Conservation (phyloP, 1,140 invertebrate genomes). For the Megalopta genalis region DNA sequence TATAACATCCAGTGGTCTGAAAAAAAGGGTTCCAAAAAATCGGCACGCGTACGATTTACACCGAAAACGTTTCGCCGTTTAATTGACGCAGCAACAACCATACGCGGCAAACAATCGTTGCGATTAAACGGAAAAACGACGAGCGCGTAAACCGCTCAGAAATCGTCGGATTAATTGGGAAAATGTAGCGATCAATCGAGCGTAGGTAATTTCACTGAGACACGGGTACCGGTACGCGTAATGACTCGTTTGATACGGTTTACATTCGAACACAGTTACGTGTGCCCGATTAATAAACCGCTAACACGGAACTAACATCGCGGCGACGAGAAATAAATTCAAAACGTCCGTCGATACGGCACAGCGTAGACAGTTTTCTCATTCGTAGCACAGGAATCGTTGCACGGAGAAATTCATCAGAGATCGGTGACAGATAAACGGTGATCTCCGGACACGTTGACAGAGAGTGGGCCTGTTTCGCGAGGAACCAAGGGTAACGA, state of each 20-base stretch:
- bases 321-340: constrained; percentile 15
- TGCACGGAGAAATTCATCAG: constrained; percentile 6
- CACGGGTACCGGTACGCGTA: constrained; percentile 39
- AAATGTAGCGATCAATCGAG: constrained; percentile 67
- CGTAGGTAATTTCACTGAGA: constrained; percentile 65
- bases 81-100: constrained; percentile 24
- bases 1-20: neutral
- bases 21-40: neutral
- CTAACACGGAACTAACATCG: neutral
- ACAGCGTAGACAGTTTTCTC: constrained; percentile 23
- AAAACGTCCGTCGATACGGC: constrained; percentile 6
- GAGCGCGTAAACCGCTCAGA: constrained; percentile 25
- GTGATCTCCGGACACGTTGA: constrained; percentile 35
- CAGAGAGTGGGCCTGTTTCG: constrained; percentile 22
- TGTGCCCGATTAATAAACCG: neutral
- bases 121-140: constrained; percentile 47
- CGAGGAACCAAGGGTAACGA: neutral
- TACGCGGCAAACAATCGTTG: constrained; percentile 24
- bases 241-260: constrained; percentile 18
- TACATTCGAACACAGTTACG: constrained; percentile 14
- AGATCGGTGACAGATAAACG: constrained; percentile 36
- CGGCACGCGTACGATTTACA: neutral
- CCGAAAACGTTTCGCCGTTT: neutral
- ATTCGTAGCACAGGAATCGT: constrained; percentile 14
- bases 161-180: constrained; percentile 61